Evolutionary conservation across 2,888 invertebrate genomes (phyloP), one percentile per base, ranked within the genome.

Genomic region (Meganola albula): DNA sequence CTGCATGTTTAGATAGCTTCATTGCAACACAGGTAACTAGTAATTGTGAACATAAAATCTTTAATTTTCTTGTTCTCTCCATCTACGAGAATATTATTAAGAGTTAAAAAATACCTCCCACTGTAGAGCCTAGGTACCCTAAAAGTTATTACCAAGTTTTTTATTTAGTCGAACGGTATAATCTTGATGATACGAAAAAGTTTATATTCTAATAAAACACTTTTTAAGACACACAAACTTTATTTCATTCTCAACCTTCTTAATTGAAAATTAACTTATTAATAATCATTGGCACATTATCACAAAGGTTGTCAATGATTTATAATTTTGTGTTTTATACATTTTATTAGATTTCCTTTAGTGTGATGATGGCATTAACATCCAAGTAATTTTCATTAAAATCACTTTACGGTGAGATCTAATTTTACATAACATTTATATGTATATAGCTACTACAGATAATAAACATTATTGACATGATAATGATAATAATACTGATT

Each of bases 251-350:
- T 49, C 57, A 48, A 56, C 52, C 53, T 51, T 54, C 47, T 38
- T 42, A 57, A 20, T 50, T 44, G 51, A 40, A 43, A 55, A 55
- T 60, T 57, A 55, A 58, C 69, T 79, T 78, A 72, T 52, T 36
- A 58, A 57, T 77, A 80, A 83, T 87, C 87, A 87, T 87, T 87
- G 87, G 87, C 87, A 87, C 87, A 72, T 77, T 85, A 87, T 87
- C 87, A 87, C 87, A 84, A 75, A 76, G 69, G 63, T 78, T 73
- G 79, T 77, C 84, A 84, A 84, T 84, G 84, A 84, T 84, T 63
- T 58, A 40, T 46, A 45, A 54, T 56, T 59, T 54, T 44, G 56
- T 41, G 48, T 48, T 47, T 31, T 44, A 45, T 37, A 43, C 14
- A 54, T 42, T 58, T 47, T 37, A 38, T 16, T 46, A 45, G 40